Evolutionary conservation across 92 coral and sea anemone genomes (phyloP).

Genomic region (Porites rus): DNA sequence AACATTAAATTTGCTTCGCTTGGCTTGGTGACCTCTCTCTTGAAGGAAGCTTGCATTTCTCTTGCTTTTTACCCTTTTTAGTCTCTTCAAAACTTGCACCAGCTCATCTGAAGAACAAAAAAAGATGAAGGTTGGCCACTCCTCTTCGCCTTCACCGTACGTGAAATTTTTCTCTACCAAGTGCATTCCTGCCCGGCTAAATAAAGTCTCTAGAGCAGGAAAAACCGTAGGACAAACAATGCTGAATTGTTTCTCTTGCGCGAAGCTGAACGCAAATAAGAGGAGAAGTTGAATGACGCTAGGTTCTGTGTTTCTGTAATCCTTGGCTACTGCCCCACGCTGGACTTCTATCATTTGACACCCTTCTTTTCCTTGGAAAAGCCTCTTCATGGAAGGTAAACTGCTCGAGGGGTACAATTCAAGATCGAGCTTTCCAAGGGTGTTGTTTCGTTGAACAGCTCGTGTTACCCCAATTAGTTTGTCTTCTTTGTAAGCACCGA

Average conservation of each 20-base stretch:
- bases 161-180: slow-evolving; percentile 60
- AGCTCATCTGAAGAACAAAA: slow-evolving; percentile 50
- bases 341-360: slow-evolving; percentile 54
- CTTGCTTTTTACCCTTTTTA: slow-evolving; percentile 32
- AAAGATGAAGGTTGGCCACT: slow-evolving; percentile 61
- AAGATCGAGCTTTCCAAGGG: slow-evolving; percentile 64
- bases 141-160: slow-evolving; percentile 66
- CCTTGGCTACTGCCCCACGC: slow-evolving; percentile 67
- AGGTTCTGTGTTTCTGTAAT: slow-evolving; percentile 38
- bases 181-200: slow-evolving; percentile 62
- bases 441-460: slow-evolving; percentile 62
- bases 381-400: slow-evolving; percentile 47
- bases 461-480: slow-evolving; percentile 60
- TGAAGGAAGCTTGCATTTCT: slow-evolving; percentile 39
- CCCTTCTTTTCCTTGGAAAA: slow-evolving; percentile 34
- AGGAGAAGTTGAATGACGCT: slow-evolving; percentile 52
- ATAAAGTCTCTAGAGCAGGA: slow-evolving; percentile 65
- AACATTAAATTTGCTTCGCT: slow-evolving; percentile 57
- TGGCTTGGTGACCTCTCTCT: slow-evolving; percentile 51
- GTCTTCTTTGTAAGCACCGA: slow-evolving; percentile 57
- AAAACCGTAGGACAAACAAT: slow-evolving; percentile 68
- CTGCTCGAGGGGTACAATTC: slow-evolving; percentile 60
- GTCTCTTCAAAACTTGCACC: slow-evolving; percentile 23
- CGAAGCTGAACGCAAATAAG: slow-evolving; percentile 49
- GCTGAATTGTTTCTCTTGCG: slow-evolving; percentile 51